Base-by-base conservation (phyloP, 2,113 vertebrate species). In the Pluvianellus socialis region DNA sequence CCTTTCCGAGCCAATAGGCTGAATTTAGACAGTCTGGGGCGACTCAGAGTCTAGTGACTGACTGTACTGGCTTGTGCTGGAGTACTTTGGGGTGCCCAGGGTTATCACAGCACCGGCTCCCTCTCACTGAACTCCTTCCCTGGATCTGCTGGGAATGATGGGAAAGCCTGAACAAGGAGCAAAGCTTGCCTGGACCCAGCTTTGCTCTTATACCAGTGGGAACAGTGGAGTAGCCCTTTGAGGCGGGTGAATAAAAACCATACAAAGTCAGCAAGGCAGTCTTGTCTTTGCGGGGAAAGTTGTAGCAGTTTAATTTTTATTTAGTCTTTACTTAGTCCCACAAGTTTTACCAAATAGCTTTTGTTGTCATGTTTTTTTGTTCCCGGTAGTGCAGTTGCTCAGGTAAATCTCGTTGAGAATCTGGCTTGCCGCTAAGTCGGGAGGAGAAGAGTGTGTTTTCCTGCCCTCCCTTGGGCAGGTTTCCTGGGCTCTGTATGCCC, bases 401-500 rank as follows among this genome's bases (percentile, higher is more conserved):
- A 33, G 24, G 18, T 68, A 68, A 27, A 63, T 59, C 26, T 35
- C 28, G 16, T 6, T 56, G 50, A 50, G 55, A 16, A 12, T 50
- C 59, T 72, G 62, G 13, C 26, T 85, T 45, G 24, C 38, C 15
- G 21, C 17, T 14, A 5, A n/a, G n/a, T 19, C 2, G 0, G 52
- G 53, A 77, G 35, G 42, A 50, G 59, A 35, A 18, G 20, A 16
- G 7, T 66, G 7, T 18, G n/a, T 11, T 26, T 73, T 30, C 56
- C 15, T 84, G 45, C 27, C 42, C 40, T 73, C 10, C 30, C 9
- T 40, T 47, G 47, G 33, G 19, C n/a, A 28, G 23, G 24, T 33
- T 74, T 44, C 17, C 14, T 73, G 50, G n/a, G 42, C n/a, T 56
- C 1, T 22, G 14, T 7, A 2, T 0, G 1, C 4, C 2, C 1